phyloP scores from a whole-genome alignment of 2,113 vertebrate species.

The Xyrauchen texanus region DNA sequence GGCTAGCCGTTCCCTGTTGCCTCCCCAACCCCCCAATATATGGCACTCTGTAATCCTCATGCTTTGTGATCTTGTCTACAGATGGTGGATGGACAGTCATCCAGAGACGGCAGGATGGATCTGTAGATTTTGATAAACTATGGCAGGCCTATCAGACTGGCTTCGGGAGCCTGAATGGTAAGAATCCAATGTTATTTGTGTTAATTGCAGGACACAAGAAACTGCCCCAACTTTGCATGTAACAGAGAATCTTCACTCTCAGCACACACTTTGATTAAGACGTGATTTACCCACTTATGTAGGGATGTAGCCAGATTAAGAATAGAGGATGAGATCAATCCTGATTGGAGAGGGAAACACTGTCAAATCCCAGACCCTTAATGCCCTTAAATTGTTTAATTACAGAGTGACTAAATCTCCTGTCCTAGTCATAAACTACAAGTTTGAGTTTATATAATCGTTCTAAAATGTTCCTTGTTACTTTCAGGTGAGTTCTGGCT shows the following conservation, averaged over 20 bases:
- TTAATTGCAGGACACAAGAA: slow-evolving; percentile 10
- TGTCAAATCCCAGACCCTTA: slow-evolving; percentile 58
- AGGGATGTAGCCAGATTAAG: slow-evolving; percentile 19
- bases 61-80: slow-evolving; percentile 58
- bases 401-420: slow-evolving; percentile 27
- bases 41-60: slow-evolving; percentile 15
- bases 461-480: slow-evolving; percentile 1
- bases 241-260: background rate
- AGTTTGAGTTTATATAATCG: background rate
- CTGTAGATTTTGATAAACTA: slow-evolving; percentile 89
- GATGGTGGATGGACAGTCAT: slow-evolving; percentile 93
- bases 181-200: slow-evolving; percentile 50
- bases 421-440: background rate
- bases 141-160: slow-evolving; percentile 90
- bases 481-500: slow-evolving; percentile 92
- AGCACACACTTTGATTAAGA: slow-evolving; percentile 29
- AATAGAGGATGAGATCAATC: slow-evolving; percentile 30
- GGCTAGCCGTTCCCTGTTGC: too few relatives aligned
- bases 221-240: background rate
- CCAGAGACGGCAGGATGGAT: slow-evolving; percentile 88
- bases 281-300: slow-evolving; percentile 7
- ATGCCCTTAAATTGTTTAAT: slow-evolving; percentile 29
- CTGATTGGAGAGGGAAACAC: background rate
- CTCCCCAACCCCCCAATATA: too few relatives aligned
- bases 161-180: slow-evolving; percentile 83